These are phyloP conservation scores for Odontomyia ornata DNA, from an alignment of 2,888 invertebrate species.

Conservation along the genomic window DNA sequence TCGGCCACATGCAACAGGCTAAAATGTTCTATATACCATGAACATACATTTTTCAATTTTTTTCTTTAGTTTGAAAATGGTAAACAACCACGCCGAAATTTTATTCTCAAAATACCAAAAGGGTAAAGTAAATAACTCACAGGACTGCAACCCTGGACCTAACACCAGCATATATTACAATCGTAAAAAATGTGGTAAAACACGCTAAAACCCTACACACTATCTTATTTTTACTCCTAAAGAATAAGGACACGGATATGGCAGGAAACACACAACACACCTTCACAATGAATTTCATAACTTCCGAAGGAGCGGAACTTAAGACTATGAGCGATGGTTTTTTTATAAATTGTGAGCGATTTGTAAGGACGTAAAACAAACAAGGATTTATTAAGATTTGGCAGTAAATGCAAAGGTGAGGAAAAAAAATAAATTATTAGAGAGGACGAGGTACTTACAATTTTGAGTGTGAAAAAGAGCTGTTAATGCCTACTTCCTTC, in stretches of 20 bases:
- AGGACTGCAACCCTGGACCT: neutral
- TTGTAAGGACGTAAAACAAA: constrained; percentile 51
- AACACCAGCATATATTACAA: neutral
- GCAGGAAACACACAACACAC: constrained; percentile 27
- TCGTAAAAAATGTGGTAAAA: constrained; percentile 9
- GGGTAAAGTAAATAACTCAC: neutral
- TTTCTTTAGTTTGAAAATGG: no score
- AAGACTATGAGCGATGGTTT: constrained; percentile 48
- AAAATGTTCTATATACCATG: no score
- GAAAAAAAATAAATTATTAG: neutral
- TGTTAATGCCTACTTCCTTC: neutral
- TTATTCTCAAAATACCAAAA: neutral
- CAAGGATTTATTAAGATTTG: constrained; percentile 45
- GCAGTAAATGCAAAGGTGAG: neutral
- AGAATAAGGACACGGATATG: constrained; percentile 10
- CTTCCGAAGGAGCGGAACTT: constrained; percentile 38
- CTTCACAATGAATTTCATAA: neutral
- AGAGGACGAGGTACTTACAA: neutral
- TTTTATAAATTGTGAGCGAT: constrained; percentile 51
- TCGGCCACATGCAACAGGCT: no score
- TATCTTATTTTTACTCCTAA: neutral
- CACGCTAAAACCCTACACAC: constrained; percentile 13
- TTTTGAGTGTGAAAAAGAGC: neutral
- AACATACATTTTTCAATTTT: no score
- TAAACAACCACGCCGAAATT: no score